These are phyloP conservation scores for Guaruba guarouba DNA, from an alignment of 2,113 vertebrate genomes.

Conservation along the genomic window DNA sequence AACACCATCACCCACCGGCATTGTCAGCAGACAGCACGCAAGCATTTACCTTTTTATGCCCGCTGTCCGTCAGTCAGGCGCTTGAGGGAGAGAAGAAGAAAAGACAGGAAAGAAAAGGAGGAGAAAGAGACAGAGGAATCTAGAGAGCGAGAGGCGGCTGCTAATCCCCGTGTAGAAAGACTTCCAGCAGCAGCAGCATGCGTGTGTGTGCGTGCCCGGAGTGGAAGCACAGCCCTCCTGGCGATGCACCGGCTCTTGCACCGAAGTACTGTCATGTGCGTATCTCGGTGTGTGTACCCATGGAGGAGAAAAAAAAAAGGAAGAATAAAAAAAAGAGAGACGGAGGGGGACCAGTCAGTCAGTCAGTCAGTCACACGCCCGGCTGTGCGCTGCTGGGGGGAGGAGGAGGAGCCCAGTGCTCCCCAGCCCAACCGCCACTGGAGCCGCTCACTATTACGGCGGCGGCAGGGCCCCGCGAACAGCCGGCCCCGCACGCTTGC, in stretches of 20 bases:
- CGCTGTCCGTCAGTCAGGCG: slow-evolving; percentile 11
- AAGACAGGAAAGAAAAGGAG: not conserved
- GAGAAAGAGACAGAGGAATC: not conserved
- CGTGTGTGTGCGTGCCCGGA: slow-evolving; percentile 16
- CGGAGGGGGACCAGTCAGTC: not conserved
- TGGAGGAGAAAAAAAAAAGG: not conserved
- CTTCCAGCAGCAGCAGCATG: slow-evolving; percentile 6
- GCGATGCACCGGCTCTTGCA: slow-evolving; percentile 32
- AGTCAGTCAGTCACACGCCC: slow-evolving; percentile 4
- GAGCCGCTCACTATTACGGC: slow-evolving; percentile 10
- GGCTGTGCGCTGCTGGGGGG: not conserved
- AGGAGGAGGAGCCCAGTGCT: slow-evolving; percentile 73
- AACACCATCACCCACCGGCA: not conserved
- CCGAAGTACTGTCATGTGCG: slow-evolving; percentile 53
- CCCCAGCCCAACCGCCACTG: slow-evolving; percentile 65
- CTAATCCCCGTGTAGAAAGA: slow-evolving; percentile 53
- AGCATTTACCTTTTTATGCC: slow-evolving; percentile 39
- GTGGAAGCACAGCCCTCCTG: slow-evolving; percentile 48
- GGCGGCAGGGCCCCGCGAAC: not conserved
- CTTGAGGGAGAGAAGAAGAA: not conserved
- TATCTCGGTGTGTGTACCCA: slow-evolving; percentile 32
- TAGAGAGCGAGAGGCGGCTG: not conserved
- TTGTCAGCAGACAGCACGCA: not conserved
- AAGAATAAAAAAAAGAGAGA: not conserved
- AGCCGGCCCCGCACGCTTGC: not conserved